Evolutionary conservation across 2,113 vertebrate genomes (phyloP).

Genomic region (Grammomys surdaster): DNA sequence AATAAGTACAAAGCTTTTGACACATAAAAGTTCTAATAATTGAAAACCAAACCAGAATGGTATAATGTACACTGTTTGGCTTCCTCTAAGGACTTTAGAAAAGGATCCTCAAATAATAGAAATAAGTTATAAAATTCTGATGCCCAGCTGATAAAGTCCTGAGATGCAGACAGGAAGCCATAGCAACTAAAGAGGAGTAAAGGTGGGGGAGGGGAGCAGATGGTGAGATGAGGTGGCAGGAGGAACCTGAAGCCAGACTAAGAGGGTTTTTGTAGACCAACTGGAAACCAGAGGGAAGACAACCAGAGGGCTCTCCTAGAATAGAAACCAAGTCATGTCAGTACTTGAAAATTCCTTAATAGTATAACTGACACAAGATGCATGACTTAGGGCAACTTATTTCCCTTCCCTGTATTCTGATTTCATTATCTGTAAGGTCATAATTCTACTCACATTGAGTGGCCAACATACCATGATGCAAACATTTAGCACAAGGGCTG

Average conservation of each 20-base stretch:
- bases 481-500: not conserved
- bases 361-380: not conserved
- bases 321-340: constrained; percentile 44
- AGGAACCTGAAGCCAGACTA: not conserved
- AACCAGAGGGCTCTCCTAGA: constrained; percentile 26
- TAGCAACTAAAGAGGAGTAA: not conserved
- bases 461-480: not conserved
- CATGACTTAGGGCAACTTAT: constrained; percentile 1
- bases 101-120: not conserved
- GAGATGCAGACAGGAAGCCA: not conserved
- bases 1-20: not conserved
- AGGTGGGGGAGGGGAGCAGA: not conserved
- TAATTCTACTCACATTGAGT: constrained; percentile 4
- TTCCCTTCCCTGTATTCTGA: not conserved
- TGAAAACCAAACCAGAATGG: not conserved
- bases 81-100: not conserved
- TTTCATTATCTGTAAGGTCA: not conserved
- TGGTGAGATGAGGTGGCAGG: not conserved
- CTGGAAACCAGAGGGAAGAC: not conserved
- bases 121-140: not conserved
- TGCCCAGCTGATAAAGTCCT: not conserved
- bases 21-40: not conserved
- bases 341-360: not conserved
- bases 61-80: not conserved
- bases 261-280: not conserved